These are phyloP conservation scores for Lampris megalopsis DNA, from an alignment of 2,113 vertebrate genomes.

Conservation along the genomic window DNA sequence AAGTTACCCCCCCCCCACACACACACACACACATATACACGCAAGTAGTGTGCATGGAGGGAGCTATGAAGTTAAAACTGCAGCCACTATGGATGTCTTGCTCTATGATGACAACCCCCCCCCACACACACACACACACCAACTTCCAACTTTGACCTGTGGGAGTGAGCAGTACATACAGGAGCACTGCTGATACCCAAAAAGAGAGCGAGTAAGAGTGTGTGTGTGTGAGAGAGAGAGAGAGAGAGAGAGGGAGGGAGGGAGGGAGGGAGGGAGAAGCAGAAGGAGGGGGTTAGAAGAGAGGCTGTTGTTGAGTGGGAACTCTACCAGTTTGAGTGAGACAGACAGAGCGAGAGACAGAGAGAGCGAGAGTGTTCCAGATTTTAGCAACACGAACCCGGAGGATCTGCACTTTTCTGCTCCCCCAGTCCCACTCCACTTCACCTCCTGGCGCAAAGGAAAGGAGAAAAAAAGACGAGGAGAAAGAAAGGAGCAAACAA, in stretches of 20 bases:
- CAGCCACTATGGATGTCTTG: slow-evolving; percentile 38
- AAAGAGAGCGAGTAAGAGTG: neutral
- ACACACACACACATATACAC: slow-evolving; percentile 22
- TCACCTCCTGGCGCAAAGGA: slow-evolving; percentile 27
- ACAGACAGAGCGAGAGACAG: slow-evolving; percentile 15
- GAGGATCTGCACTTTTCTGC: slow-evolving; percentile 27
- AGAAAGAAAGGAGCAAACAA: slow-evolving; percentile 2
- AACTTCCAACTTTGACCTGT: slow-evolving; percentile 62
- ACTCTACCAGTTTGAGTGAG: slow-evolving; percentile 23
- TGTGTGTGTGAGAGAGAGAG: slow-evolving; percentile 6
- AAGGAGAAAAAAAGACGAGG: neutral
- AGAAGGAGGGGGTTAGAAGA: slow-evolving; percentile 28
- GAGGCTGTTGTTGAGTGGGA: slow-evolving; percentile 46
- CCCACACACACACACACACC: slow-evolving; percentile 19
- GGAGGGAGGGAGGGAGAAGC: slow-evolving; percentile 33
- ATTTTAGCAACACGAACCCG: slow-evolving; percentile 17
- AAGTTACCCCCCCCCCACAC: slow-evolving; percentile 43
- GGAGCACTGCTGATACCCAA: slow-evolving; percentile 37
- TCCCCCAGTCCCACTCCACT: slow-evolving; percentile 25
- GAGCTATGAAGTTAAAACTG: slow-evolving; percentile 35
- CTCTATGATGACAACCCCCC: slow-evolving; percentile 44
- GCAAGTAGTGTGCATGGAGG: slow-evolving; percentile 46
- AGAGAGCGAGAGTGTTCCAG: slow-evolving; percentile 29
- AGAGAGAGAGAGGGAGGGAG: slow-evolving; percentile 34
- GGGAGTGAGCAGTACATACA: slow-evolving; percentile 22